Evolutionary conservation across 2,888 invertebrate genomes (phyloP), one percentile per base, ranked within the genome.

Genomic region (Drosophila koepferae): DNA sequence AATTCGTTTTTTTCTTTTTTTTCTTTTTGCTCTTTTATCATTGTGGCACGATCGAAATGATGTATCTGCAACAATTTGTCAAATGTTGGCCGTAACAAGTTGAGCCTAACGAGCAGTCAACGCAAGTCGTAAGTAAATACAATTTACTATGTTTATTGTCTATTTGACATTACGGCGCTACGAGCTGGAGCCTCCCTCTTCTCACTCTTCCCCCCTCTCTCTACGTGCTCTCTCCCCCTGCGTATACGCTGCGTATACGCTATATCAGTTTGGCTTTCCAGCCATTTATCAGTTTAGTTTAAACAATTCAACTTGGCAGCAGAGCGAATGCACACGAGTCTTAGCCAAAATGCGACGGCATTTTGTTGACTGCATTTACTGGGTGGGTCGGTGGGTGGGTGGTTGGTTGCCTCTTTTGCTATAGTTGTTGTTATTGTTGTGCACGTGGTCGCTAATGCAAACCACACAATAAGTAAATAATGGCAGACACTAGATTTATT

Each of bases 21-120:
- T 28, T 23, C 14, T 48, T 8, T 16, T 6, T 28, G 46, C 6
- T 23, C 43, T 64, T 64, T 81, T 86, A 86, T 82, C 89, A 60
- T 56, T 66, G 63, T 80, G 83, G 70, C 84, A 67, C 67, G 88
- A 89, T 86, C 90, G 16, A 3, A 34, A 89, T 89, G 85, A 86
- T 86, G 74, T 90, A 86, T 89, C 88, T 89, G 74, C 77, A 65
- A 67, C 77, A 77, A 89, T 86, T 86, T 86, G 85, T 86, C 90
- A 87, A 63, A 49, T 73, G 89, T 60, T 56, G 38, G n/a, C 43
- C 58, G 46, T 44, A 80, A 86, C 84, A 85, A 79, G 80, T 89
- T 89, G 75, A 89, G 88, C 80, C 89, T 87, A 80, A 87, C 81
- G 81, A 78, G 77, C 66, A 38, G 48, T 16, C 55, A 49, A 48